Evolutionary conservation across 1,140 invertebrate species (phyloP), one percentile per base, ranked within the genome.

Genomic region (Seison nebaliae): DNA sequence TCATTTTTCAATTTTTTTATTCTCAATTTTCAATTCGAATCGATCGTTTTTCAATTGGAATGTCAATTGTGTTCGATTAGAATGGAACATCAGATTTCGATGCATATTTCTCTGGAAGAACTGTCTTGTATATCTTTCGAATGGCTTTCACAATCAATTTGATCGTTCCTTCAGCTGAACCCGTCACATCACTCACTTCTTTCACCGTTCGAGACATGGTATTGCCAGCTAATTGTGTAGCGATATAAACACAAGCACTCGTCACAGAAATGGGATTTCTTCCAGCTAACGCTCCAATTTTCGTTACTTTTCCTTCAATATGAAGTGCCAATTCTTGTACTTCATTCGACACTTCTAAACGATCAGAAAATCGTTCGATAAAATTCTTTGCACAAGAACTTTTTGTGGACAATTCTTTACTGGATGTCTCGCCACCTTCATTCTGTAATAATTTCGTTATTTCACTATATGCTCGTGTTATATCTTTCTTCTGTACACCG

Each of bases 241-340:
- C 86, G 86, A 98, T 94, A 51, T 94, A 98, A 50, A 98, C 98
- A 32, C 88, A 86, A 32, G 91, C 88, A 21, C 91, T 91, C 1
- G 91, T 81, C 2, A 98, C 84, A 1, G 86, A 96, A 45, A 96
- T 93, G 0, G 91, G 91, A 46, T 84, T 94, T 51, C 86, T 69
- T 11, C 86, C 88, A 42, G 88, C 78, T 8, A 96, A 86, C 51
- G 96, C 78, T 52, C 96, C 86, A 51, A 93, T 59, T 52, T 96
- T 84, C 0, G 86, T 81, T 31, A 88, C 84, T 56, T 81, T 86
- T 44, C 75, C 69, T 0, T 88, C 88, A 51, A 98, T 96, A 50
- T 88, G 72, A 5, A 83, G 93, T 0, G 91, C 88, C n/a, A 79
- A 83, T 46, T 73, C 70, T 58, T 96, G 86, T 6, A 96, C 81